phyloP scores from a whole-genome alignment of 2,113 vertebrate species.

The Eclectus roratus region DNA sequence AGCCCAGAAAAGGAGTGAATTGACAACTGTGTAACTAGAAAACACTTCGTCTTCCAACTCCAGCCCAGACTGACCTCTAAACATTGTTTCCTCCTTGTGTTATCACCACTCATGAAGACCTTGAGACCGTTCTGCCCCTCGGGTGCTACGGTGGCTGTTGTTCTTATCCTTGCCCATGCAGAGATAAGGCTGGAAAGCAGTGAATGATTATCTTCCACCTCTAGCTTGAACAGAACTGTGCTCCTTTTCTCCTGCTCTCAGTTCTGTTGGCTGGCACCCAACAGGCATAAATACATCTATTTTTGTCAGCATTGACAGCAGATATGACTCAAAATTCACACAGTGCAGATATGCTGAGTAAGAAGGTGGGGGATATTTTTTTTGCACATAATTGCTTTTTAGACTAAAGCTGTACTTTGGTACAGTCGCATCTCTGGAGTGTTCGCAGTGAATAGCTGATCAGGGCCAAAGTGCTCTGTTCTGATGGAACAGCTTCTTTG shows the following conservation, averaged over 20 bases:
- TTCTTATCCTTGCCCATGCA: not conserved
- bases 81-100: not conserved
- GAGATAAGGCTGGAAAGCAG: not conserved
- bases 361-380: not conserved
- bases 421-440: not conserved
- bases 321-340: constrained; percentile 56
- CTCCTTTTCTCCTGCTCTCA: not conserved
- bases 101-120: not conserved
- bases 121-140: not conserved
- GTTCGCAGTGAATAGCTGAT: not conserved
- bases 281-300: constrained; percentile 48
- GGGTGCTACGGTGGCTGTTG: not conserved
- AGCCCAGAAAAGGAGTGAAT: not conserved
- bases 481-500: not conserved
- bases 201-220: not conserved
- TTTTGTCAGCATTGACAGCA: not conserved
- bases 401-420: not conserved
- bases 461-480: not conserved
- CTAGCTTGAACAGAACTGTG: not conserved
- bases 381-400: constrained; percentile 17
- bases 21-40: not conserved
- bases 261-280: constrained; percentile 31
- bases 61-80: not conserved
- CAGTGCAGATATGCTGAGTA: constrained; percentile 58
- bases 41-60: not conserved